Base-by-base conservation (phyloP, 2,888 invertebrate genomes). In the Boloria euphrosyne region DNA sequence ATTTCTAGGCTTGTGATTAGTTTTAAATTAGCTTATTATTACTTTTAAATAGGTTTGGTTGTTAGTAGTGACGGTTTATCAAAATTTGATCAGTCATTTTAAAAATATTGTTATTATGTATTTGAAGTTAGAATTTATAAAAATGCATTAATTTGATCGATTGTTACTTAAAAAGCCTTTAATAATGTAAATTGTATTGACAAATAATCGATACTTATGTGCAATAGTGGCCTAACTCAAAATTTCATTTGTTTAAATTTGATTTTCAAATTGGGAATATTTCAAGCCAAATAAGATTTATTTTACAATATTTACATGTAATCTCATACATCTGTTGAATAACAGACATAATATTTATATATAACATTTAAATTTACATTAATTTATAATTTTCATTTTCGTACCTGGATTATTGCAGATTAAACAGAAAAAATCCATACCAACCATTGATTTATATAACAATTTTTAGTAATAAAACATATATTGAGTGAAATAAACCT, bases 1-100 rank as follows among this genome's bases (percentile, higher is more conserved):
- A 31, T 59, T 49, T 46, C 44, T 57, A 59, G 59, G 59, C 59
- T 59, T 59, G 59, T 59, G 59, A 59, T 57, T 57, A 57, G 46
- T 22, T 57, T 46, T 57, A 57, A 55, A 3, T 22, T 57, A 46
- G 46, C 43, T 57, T 57, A 18, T 44, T 43, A 54, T 4, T 38
- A 38, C 44, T 44, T 22, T 22, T 57, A 22, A 22, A 22, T 10
- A n/a, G 16, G 17, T 46, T 57, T 57, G 57, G 27, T 22, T 46
- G 57, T 46, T 46, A 27, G 22, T 57, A 46, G 57, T 57, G 46
- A 57, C 46, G 22, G 18, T 46, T 57, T 57, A 46, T 46, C 57
- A 46, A n/a, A 27, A 57, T 27, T 57, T 10, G 16, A 46, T 46
- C 22, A 57, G 16, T n/a, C 27, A 46, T 46, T 22, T n/a, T 7